A percentile compares a stretch with the other conserved stretches of the same genome.
phyloP scores from a whole-genome alignment of 2,113 vertebrate species.

The Sinocyclocheilus anshuiensis region DNA sequence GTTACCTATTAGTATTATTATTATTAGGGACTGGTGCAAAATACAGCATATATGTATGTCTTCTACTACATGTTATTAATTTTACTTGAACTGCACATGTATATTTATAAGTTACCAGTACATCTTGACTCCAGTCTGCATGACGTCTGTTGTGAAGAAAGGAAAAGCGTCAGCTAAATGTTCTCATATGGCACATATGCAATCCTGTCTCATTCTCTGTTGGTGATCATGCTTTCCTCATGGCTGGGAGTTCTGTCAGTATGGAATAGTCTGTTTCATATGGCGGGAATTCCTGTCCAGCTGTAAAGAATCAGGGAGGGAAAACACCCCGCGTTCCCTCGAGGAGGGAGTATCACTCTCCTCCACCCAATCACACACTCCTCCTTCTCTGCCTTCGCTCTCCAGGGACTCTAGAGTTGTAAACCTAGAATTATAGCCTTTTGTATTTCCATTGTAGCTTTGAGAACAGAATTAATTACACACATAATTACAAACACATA shows the following conservation, averaged over 20 bases:
- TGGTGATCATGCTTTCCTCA: neutral
- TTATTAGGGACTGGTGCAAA: neutral
- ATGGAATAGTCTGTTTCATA: slow-evolving; percentile 38
- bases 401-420: neutral
- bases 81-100: neutral
- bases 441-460: neutral
- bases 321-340: slow-evolving; percentile 25
- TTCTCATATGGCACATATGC: slow-evolving; percentile 1
- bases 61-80: too few relatives aligned
- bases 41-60: neutral
- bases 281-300: slow-evolving; percentile 51
- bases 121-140: neutral
- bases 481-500: neutral
- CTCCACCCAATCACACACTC: slow-evolving; percentile 18
- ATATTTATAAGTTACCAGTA: neutral
- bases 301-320: slow-evolving; percentile 33
- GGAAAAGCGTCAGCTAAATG: slow-evolving; percentile 11
- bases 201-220: neutral
- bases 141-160: slow-evolving; percentile 4
- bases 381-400: neutral
- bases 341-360: slow-evolving; percentile 46
- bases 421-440: slow-evolving; percentile 14
- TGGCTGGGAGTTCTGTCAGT: slow-evolving; percentile 19
- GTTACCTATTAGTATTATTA: neutral
- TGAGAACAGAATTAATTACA: slow-evolving; percentile 14